Base-by-base conservation (phyloP, 2,797 vertebrate species). In the Podargus strigoides region DNA sequence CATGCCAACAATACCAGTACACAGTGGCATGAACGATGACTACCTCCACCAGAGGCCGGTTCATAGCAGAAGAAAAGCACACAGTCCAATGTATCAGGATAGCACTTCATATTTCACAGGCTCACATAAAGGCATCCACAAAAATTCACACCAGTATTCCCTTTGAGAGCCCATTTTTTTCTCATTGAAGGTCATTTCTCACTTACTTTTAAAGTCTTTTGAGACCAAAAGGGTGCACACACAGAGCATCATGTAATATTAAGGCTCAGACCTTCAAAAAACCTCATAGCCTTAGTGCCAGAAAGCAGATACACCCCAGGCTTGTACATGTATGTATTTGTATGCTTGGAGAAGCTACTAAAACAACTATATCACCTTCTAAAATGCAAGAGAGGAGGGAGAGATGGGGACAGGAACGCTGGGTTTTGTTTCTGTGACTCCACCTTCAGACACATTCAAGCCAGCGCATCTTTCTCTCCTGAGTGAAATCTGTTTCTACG, bases 401-500 rank as follows among this genome's bases (percentile, higher is more conserved):
- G 69, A 76, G 37, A 17, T 21, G 42, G 67, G 82, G 83, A 84
- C 73, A 73, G 37, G 50, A 93, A 36, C 0, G 13, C 53, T 41
- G 49, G 69, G 55, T 14, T 78, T 95, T 91, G 44, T 77, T 93
- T 84, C 5, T 5, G 63, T 91, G 87, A 87, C 91, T 95, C 88
- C 50, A 94, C 90, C 86, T 85, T 87, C 93, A 94, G 94, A 68
- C 42, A 30, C 17, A 49, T 76, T 87, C 80, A 81, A 96, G 83
- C 91, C 94, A 96, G 83, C 12, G 6, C 37, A 88, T 92, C 93
- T 63, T 93, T 93, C 87, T 93, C 89, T 97, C 94, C 91, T 46
- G 2, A 94, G 56, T 8, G 15, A 96, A 97, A 97, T 94, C 93
- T 96, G 95, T 95, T 94, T 95, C 75, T 78, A 93, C 11, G 24